Evolutionary conservation across 2,113 vertebrate species (phyloP).

Genomic region (Formicarius rufipectus): DNA sequence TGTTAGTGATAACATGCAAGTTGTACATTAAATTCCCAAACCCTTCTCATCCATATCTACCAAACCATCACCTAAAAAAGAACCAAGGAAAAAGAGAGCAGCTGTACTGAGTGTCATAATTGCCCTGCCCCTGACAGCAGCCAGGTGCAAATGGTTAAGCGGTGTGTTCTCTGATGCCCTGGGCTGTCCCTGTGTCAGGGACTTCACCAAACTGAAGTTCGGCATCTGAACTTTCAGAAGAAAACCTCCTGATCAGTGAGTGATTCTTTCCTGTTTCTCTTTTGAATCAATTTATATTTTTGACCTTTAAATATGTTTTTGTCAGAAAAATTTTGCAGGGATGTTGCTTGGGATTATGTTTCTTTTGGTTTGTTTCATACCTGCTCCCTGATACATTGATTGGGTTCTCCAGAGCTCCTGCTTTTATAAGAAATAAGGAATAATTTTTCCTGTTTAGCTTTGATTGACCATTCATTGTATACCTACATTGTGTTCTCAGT

Average conservation of each 20-base stretch:
- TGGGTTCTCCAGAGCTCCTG: neutral
- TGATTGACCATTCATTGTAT: neutral
- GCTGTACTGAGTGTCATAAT: rapidly evolving
- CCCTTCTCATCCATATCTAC: neutral
- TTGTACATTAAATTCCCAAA: neutral
- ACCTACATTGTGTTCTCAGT: rapidly evolving
- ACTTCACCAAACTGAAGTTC: neutral
- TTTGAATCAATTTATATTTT: neutral
- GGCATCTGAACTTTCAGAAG: neutral
- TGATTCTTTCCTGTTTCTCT: neutral
- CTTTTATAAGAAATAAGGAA: neutral
- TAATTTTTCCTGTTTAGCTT: neutral
- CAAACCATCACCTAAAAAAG: neutral
- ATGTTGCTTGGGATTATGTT: neutral
- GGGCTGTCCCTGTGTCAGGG: neutral
- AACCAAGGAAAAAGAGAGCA: neutral
- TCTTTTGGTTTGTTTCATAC: neutral
- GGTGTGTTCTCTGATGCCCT: neutral
- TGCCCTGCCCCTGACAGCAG: neutral
- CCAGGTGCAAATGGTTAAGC: neutral
- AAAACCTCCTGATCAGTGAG: neutral
- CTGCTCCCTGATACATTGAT: neutral
- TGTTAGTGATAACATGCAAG: neutral
- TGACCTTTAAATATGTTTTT: neutral
- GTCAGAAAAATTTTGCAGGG: neutral